A percentile compares a stretch with the other conserved stretches of the same genome.
Conservation (phyloP, 2,888 invertebrate genomes). For the Caenorhabditis sulstoni region DNA sequence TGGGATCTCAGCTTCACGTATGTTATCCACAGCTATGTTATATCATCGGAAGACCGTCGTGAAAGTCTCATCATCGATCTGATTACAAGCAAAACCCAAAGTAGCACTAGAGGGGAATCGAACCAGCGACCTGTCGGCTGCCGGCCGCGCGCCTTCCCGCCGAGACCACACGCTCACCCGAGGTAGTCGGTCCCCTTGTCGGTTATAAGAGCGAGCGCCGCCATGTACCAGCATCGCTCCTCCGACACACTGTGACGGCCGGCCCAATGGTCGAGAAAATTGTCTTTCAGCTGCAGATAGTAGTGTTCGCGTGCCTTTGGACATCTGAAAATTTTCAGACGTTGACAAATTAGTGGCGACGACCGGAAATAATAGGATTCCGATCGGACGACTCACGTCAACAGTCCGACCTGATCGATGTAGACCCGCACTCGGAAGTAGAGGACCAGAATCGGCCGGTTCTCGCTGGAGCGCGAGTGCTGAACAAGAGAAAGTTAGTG, state of each 20-base stretch:
- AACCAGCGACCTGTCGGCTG: conserved; percentile 24
- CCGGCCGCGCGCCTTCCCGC: conserved; percentile 79
- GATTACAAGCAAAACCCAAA: conserved; percentile 22
- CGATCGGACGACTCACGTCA: conserved; percentile 64
- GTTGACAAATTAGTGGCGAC: not conserved
- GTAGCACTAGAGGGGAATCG: conserved; percentile 19
- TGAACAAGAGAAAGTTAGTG: conserved; percentile 54
- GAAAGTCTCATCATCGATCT: conserved; percentile 66
- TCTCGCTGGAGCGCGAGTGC: conserved; percentile 67
- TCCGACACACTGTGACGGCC: conserved; percentile 81
- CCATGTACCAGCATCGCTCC: conserved; percentile 86
- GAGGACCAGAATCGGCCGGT: conserved; percentile 72
- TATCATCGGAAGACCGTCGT: conserved; percentile 65
- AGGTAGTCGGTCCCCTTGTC: conserved; percentile 90
- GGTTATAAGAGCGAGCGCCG: conserved; percentile 92
- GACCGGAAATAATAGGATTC: not conserved
- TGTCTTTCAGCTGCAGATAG: conserved; percentile 94
- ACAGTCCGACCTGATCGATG: conserved; percentile 72
- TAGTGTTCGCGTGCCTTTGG: conserved; percentile 94
- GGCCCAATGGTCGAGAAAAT: conserved; percentile 84
- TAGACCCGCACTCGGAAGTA: conserved; percentile 77
- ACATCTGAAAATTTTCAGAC: conserved; percentile 84
- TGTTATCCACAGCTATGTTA: conserved; percentile 60
- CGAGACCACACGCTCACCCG: conserved; percentile 80
- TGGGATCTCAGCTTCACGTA: conserved; percentile 64